Percentiles rank a stretch among this genome's conserved stretches.
Conservation (phyloP, 2,888 invertebrate species). For the Caenorhabditis doughertyi region DNA sequence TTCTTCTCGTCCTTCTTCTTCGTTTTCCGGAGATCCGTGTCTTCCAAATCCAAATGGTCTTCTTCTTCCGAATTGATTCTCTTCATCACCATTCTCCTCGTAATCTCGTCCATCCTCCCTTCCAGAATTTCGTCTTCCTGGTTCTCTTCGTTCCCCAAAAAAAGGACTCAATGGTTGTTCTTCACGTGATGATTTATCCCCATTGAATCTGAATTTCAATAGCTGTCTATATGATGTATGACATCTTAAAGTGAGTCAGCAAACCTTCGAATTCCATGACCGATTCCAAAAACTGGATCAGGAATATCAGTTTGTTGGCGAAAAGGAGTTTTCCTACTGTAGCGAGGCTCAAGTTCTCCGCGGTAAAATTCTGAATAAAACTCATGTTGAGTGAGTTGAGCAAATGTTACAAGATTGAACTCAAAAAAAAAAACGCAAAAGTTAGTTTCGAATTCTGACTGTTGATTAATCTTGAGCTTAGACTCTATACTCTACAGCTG, state of each 20-base stretch:
- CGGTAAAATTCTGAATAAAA: constrained; percentile 52
- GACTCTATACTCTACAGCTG: too few species aligned
- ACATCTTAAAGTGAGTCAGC: neutral
- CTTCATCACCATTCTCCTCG: constrained; percentile 62
- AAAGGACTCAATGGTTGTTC: constrained; percentile 42
- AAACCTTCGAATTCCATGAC: constrained; percentile 51
- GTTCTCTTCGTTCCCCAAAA: constrained; percentile 58
- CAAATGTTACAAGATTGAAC: neutral
- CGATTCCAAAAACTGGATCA: constrained; percentile 58
- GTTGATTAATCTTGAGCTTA: too few species aligned
- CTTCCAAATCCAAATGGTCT: constrained; percentile 36
- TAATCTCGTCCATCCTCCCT: constrained; percentile 61
- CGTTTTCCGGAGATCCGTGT: constrained; percentile 20
- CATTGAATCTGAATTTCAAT: constrained; percentile 42
- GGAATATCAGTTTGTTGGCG: constrained; percentile 60
- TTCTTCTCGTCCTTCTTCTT: constrained; percentile 3
- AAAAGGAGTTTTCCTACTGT: constrained; percentile 68
- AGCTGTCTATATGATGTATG: neutral
- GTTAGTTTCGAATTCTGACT: too few species aligned
- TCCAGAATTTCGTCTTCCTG: constrained; percentile 55
- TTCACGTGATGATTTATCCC: constrained; percentile 43
- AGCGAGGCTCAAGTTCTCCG: constrained; percentile 59
- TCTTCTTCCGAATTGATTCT: constrained; percentile 27
- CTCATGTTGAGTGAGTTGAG: neutral
- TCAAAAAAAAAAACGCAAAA: too few species aligned